Percentiles rank a stretch among this genome's conserved stretches.
Evolutionary conservation across 2,888 invertebrate genomes (phyloP).

Genomic region (Scrobipalpa atriplicella): DNA sequence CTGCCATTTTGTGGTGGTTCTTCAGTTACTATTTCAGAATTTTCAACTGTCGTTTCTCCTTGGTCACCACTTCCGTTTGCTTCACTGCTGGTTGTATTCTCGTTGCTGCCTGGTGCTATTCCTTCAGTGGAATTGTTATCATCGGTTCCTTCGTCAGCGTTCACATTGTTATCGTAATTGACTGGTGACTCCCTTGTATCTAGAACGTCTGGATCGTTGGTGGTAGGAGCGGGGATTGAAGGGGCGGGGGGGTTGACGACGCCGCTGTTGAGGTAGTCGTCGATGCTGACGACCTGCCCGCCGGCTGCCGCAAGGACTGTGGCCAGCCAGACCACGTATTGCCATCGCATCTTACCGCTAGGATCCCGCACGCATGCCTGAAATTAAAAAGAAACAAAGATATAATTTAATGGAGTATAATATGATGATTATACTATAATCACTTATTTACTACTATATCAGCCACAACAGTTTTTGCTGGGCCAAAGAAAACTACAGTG

Average conservation of each 20-base stretch:
- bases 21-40: neutral
- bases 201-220: neutral
- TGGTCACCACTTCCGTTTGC: neutral
- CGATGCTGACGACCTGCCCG: neutral
- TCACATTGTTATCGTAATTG: neutral
- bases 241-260: neutral
- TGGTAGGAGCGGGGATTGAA: neutral
- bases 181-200: neutral
- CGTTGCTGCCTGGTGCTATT: neutral
- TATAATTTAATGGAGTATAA: neutral
- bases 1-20: neutral
- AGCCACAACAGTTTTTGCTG: no score
- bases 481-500: no score
- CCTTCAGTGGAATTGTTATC: neutral
- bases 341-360: slow-evolving; percentile 14
- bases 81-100: neutral
- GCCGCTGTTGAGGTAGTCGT: neutral
- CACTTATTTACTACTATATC: no score
- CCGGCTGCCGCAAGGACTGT: neutral
- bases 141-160: neutral
- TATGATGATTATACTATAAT: neutral
- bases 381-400: neutral
- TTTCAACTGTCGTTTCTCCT: neutral
- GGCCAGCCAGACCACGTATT: neutral
- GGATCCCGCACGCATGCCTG: neutral